Evolutionary conservation across 1,140 invertebrate species (phyloP).

Genomic region (Hyles euphorbiae): DNA sequence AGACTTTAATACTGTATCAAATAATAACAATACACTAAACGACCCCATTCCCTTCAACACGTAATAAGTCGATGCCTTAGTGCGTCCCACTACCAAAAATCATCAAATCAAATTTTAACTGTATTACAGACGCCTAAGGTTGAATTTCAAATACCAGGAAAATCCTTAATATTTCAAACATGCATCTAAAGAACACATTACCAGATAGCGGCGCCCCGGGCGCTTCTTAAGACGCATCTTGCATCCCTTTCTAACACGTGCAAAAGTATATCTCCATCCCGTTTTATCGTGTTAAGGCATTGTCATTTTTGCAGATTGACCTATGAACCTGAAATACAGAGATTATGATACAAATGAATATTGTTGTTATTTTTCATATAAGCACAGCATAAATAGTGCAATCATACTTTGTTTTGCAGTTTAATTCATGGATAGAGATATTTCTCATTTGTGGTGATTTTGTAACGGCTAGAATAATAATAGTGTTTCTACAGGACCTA

Average conservation of each 20-base stretch:
- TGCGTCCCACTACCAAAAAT: conserved; percentile 2
- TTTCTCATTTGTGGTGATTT: too few species aligned
- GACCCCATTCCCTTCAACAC: conserved; percentile 52
- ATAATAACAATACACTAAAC: conserved; percentile 20
- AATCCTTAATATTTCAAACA: conserved; percentile 27
- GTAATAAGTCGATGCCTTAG: conserved; percentile 50
- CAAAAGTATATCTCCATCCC: conserved; percentile 27
- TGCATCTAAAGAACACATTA: conserved; percentile 22
- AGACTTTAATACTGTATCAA: too few species aligned
- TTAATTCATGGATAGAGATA: too few species aligned
- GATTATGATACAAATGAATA: conserved; percentile 50
- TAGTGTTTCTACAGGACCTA: too few species aligned
- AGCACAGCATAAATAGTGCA: background rate
- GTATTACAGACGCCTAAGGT: background rate
- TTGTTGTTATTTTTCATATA: too few species aligned
- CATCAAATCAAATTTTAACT: background rate
- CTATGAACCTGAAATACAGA: conserved; percentile 56
- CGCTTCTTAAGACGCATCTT: conserved; percentile 32
- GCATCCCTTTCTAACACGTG: conserved; percentile 20
- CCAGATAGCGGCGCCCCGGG: conserved; percentile 48
- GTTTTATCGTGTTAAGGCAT: conserved; percentile 29
- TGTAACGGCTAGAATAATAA: too few species aligned
- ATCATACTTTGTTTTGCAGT: background rate
- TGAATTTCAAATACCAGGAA: background rate
- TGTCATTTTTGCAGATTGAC: conserved; percentile 67